phyloP scores from a whole-genome alignment of 1,140 invertebrate species.

The Bombus waltoni region DNA sequence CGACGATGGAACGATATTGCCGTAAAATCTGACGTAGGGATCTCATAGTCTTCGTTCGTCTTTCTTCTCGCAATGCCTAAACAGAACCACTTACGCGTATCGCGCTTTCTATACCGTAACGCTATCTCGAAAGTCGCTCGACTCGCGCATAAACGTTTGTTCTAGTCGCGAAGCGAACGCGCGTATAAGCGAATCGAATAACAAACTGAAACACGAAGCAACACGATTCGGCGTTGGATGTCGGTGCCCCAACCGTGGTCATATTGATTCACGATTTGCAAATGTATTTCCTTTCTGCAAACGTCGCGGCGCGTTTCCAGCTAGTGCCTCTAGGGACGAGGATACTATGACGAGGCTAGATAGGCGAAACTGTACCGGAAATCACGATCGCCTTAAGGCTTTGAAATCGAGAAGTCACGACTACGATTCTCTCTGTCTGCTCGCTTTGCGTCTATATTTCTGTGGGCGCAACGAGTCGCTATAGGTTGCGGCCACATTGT shows the following conservation, averaged over 20 bases:
- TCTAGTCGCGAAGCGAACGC: too few relatives aligned
- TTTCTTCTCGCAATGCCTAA: not conserved
- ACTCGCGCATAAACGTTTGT: too few relatives aligned
- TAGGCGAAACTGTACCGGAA: constrained; percentile 22
- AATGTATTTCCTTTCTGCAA: constrained; percentile 27
- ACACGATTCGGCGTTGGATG: too few relatives aligned
- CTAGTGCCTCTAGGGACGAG: not conserved
- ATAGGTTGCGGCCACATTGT: constrained; percentile 46
- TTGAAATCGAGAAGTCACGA: constrained; percentile 55
- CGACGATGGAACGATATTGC: too few relatives aligned
- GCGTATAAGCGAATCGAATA: too few relatives aligned
- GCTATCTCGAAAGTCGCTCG: not conserved
- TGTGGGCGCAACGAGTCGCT: not conserved
- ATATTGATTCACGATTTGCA: not conserved
- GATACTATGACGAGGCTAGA: constrained; percentile 32
- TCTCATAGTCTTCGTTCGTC: not conserved
- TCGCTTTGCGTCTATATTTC: not conserved
- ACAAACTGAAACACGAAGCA: too few relatives aligned
- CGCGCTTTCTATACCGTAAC: not conserved
- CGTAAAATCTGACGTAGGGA: not conserved
- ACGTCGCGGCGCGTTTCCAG: constrained; percentile 6
- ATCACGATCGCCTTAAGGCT: constrained; percentile 57
- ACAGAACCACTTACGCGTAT: not conserved
- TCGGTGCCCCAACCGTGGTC: too few relatives aligned
- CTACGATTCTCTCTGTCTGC: constrained; percentile 43